These are phyloP conservation scores for Drosophila flavopinicola DNA, from an alignment of 2,888 invertebrate species.

Conservation along the genomic window DNA sequence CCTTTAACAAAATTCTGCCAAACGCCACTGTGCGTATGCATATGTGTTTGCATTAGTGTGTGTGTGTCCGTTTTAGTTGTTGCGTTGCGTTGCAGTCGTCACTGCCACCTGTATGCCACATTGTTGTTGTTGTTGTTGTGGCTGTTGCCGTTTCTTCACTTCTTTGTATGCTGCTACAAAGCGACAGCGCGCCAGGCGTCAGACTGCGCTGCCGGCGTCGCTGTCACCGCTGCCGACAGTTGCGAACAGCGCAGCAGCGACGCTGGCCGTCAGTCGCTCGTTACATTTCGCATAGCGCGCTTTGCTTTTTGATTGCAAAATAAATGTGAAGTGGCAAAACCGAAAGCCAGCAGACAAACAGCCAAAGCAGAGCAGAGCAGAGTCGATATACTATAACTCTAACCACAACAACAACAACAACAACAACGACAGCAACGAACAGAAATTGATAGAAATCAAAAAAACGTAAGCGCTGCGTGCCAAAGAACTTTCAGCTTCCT, in stretches of 20 bases:
- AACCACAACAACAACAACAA: slow-evolving; percentile 5
- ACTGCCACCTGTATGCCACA: slow-evolving; percentile 44
- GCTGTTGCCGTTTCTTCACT: slow-evolving; percentile 33
- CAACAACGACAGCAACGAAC: slow-evolving; percentile 1
- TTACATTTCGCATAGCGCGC: slow-evolving; percentile 61
- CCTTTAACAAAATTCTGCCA: no score
- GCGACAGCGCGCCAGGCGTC: neutral
- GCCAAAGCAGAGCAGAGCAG: no score
- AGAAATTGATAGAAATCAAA: slow-evolving; percentile 41
- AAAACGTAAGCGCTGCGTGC: slow-evolving; percentile 37
- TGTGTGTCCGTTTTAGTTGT: slow-evolving; percentile 21
- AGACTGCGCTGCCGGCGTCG: slow-evolving; percentile 12
- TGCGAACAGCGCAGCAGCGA: slow-evolving; percentile 16
- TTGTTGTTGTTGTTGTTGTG: slow-evolving; percentile 7
- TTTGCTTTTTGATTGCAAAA: slow-evolving; percentile 52
- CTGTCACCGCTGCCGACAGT: slow-evolving; percentile 1
- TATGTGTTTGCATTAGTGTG: neutral
- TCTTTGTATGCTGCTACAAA: slow-evolving; percentile 40
- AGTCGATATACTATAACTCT: slow-evolving; percentile 7
- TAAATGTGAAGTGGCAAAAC: slow-evolving; percentile 41
- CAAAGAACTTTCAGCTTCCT: slow-evolving; percentile 49
- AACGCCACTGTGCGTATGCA: neutral
- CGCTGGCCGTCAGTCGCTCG: slow-evolving; percentile 53
- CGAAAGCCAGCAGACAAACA: slow-evolving; percentile 1
- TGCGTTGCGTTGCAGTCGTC: slow-evolving; percentile 32